A percentile compares a stretch with the other conserved stretches of the same genome.
phyloP scores from a whole-genome alignment of 37 sponge, comb jelly and placozoan species.

The Cliona cf. orientalis region DNA sequence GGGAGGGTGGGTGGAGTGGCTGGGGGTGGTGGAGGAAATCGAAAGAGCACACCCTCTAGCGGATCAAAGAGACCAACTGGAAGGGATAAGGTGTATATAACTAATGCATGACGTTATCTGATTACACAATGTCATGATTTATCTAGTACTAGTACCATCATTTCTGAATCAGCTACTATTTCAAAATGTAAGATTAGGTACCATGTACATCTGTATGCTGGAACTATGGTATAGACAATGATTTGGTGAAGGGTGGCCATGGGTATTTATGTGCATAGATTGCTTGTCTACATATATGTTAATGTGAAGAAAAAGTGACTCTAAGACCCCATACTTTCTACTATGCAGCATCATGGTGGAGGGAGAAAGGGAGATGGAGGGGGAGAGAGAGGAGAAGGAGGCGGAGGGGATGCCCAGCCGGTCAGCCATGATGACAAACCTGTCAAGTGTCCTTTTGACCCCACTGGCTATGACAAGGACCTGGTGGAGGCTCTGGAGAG shows the following conservation, averaged over 20 bases:
- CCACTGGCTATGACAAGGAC: constrained; percentile 93
- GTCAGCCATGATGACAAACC: constrained; percentile 84
- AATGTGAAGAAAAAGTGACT: too few relatives aligned
- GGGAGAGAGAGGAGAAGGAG: background rate
- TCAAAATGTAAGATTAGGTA: too few relatives aligned
- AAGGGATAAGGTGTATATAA: constrained; percentile 25
- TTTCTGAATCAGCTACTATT: too few relatives aligned
- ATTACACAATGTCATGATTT: too few relatives aligned
- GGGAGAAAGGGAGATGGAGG: background rate
- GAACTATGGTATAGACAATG: too few relatives aligned
- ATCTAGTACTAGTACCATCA: background rate
- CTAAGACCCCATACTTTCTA: background rate
- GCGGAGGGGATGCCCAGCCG: constrained; percentile 3
- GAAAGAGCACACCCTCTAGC: background rate
- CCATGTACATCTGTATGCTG: too few relatives aligned
- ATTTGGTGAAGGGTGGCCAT: too few relatives aligned
- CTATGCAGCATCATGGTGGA: background rate
- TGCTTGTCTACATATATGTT: too few relatives aligned
- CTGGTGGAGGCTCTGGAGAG: constrained; percentile 92
- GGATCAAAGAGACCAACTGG: constrained; percentile 1
- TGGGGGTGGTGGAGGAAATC: constrained; percentile 3
- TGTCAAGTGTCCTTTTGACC: constrained; percentile 75
- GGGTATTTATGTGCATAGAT: too few relatives aligned
- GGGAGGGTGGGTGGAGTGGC: constrained; percentile 6
- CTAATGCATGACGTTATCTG: too few relatives aligned